phyloP scores from a whole-genome alignment of 2,113 vertebrate genomes.

The Ellobius talpinus region DNA sequence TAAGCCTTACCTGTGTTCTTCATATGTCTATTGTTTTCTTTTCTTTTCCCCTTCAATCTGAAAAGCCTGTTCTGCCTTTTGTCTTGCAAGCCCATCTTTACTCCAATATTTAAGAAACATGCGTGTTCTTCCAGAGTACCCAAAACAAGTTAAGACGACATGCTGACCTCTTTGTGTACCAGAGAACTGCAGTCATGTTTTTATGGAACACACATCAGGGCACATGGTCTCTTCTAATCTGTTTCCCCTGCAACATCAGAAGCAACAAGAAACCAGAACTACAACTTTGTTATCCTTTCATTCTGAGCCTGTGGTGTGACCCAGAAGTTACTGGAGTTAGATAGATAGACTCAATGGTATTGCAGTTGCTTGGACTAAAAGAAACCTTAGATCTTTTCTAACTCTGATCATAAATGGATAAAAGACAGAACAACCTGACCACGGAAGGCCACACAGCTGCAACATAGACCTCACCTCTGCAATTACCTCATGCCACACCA shows the following conservation, averaged over 20 bases:
- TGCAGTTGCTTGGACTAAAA: background rate
- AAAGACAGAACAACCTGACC: background rate
- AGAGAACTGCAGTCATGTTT: background rate
- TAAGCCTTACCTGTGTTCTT: background rate
- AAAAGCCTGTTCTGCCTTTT: background rate
- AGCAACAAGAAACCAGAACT: background rate
- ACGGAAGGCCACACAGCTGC: background rate
- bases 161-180: background rate
- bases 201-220: too few species aligned
- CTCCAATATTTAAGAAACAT: background rate
- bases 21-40: background rate
- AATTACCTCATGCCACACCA: background rate
- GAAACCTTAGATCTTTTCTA: background rate
- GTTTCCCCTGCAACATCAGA: background rate
- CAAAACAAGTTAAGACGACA: background rate
- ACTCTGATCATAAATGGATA: background rate
- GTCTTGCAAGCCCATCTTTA: background rate
- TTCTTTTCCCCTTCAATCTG: background rate
- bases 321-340: background rate
- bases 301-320: background rate
- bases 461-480: too few species aligned
- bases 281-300: background rate
- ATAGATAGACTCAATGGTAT: background rate
- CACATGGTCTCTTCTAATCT: background rate
- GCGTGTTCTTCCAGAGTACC: background rate